Evolutionary conservation across 2,888 invertebrate genomes (phyloP).

Genomic region (Galerucella nymphaeae): DNA sequence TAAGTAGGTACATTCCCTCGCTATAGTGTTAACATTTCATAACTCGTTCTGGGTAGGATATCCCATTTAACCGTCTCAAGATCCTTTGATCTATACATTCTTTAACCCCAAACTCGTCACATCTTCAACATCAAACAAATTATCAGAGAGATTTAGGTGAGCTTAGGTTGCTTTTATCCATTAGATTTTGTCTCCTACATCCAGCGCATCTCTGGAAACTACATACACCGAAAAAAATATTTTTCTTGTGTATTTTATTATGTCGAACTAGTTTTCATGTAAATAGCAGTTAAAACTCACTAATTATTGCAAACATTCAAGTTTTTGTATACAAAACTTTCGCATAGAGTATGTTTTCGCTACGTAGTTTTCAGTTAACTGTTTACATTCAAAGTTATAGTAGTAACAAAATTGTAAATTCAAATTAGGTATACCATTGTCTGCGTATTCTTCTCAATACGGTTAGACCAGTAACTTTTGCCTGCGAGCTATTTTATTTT

Average conservation of each 20-base stretch:
- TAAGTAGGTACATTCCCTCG: slow-evolving; percentile 25
- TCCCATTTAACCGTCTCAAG: slow-evolving; percentile 34
- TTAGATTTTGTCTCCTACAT: slow-evolving; percentile 14
- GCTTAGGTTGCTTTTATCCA: slow-evolving; percentile 28
- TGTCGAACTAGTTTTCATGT: background rate
- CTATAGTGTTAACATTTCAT: slow-evolving; percentile 34
- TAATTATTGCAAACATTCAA: background rate
- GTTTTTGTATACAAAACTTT: background rate
- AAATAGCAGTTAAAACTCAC: background rate
- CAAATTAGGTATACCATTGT: background rate
- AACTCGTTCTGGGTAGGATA: slow-evolving; percentile 28
- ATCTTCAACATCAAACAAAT: slow-evolving; percentile 35
- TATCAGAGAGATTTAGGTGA: slow-evolving; percentile 33
- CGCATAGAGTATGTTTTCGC: background rate
- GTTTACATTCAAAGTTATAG: background rate
- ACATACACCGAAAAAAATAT: background rate
- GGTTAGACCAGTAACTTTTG: background rate
- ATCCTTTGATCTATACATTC: slow-evolving; percentile 36
- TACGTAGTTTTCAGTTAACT: background rate
- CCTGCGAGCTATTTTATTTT: background rate
- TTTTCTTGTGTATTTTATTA: background rate
- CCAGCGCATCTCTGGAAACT: slow-evolving; percentile 12
- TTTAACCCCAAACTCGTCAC: slow-evolving; percentile 33
- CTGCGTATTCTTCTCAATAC: background rate
- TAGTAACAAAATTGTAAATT: background rate